Conservation (phyloP, 2,113 vertebrate genomes). For the Cynocephalus volans region DNA sequence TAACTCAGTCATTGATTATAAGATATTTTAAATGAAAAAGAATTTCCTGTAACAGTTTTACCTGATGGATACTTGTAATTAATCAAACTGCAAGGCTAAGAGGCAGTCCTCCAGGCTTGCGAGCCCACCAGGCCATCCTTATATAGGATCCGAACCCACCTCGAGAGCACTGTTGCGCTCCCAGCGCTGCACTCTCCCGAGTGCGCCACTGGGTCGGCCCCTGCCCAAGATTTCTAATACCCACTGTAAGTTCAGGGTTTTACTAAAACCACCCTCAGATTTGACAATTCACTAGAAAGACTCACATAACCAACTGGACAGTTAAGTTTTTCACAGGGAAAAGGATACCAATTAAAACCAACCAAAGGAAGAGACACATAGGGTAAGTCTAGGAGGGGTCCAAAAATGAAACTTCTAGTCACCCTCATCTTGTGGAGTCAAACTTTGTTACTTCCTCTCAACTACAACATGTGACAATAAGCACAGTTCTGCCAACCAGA, state of each 20-base stretch:
- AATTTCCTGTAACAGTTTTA: not conserved
- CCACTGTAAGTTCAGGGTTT: not conserved
- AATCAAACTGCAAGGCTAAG: not conserved
- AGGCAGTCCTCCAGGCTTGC: not conserved
- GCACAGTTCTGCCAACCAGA: not conserved
- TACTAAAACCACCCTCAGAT: not conserved
- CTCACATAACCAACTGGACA: not conserved
- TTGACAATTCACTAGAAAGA: not conserved
- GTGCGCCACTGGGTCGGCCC: no score
- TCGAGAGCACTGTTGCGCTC: no score
- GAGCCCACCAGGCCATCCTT: no score
- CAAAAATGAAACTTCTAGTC: not conserved
- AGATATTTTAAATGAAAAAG: not conserved
- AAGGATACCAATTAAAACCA: not conserved
- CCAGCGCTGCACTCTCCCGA: no score
- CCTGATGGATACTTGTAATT: not conserved
- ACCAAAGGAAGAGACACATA: not conserved
- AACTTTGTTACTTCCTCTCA: not conserved
- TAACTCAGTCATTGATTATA: not conserved
- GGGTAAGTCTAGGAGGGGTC: not conserved
- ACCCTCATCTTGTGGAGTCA: not conserved
- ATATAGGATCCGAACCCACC: no score
- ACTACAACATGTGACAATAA: not conserved
- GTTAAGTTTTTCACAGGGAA: not conserved
- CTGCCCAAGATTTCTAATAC: not conserved